Evolutionary conservation across 2,113 vertebrate species (phyloP).

Genomic region (Promerops cafer): DNA sequence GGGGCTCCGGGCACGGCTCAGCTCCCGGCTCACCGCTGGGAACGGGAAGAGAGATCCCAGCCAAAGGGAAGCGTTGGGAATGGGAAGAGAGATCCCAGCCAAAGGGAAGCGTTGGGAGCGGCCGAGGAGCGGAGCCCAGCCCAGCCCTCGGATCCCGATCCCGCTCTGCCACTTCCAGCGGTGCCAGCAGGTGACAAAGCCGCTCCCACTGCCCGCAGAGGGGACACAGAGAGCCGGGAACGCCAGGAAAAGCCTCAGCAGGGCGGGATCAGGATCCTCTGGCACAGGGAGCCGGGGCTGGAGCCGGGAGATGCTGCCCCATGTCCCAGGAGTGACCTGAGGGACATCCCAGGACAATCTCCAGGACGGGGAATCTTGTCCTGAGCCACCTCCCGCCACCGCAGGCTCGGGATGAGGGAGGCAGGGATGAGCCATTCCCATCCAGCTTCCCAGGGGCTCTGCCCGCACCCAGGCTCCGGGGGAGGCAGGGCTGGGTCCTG

Average conservation of each 20-base stretch:
- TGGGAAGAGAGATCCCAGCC: neutral
- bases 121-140: neutral
- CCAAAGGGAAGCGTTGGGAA: neutral
- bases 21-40: neutral
- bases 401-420: neutral
- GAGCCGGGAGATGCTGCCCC: neutral
- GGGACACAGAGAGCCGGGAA: neutral
- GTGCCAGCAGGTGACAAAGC: neutral
- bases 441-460: neutral
- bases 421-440: neutral
- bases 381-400: neutral
- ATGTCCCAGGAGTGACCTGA: accelerated
- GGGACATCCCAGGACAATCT: neutral
- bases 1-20: neutral
- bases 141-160: neutral
- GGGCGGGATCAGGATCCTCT: neutral
- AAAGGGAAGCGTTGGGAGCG: neutral
- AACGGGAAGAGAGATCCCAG: neutral
- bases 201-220: neutral
- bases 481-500: neutral
- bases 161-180: neutral
- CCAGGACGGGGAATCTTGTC: neutral
- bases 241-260: neutral
- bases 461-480: neutral
- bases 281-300: accelerated